Percentiles rank a stretch among this genome's conserved stretches.
phyloP scores from a whole-genome alignment of 2,888 invertebrate genomes.

The Lepidochrysops patricia region DNA sequence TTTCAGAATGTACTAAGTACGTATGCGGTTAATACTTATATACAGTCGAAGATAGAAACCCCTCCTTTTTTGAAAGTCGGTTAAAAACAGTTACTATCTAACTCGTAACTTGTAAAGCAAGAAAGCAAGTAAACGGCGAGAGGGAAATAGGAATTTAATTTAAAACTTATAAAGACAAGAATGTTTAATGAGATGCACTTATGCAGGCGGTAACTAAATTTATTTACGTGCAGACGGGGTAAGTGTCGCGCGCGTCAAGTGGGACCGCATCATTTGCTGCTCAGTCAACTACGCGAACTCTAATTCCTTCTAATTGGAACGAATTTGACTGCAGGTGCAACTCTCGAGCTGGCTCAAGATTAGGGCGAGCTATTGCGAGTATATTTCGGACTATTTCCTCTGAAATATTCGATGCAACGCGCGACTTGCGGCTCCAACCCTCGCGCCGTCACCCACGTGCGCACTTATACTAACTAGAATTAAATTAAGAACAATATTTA shows the following conservation, averaged over 20 bases:
- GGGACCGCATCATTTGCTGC: constrained; percentile 72
- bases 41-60: too few species aligned
- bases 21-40: neutral
- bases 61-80: too few species aligned
- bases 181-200: constrained; percentile 66
- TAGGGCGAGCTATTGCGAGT: constrained; percentile 67
- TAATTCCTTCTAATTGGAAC: constrained; percentile 73
- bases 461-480: constrained; percentile 55
- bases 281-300: constrained; percentile 67
- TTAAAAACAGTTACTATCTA: neutral
- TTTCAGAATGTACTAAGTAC: neutral
- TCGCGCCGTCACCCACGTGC: constrained; percentile 49
- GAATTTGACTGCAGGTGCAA: constrained; percentile 74
- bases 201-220: constrained; percentile 60
- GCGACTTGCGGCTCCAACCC: constrained; percentile 54
- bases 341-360: constrained; percentile 71
- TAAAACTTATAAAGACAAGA: constrained; percentile 45
- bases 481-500: constrained; percentile 74
- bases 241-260: constrained; percentile 63
- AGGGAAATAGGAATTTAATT: constrained; percentile 5
- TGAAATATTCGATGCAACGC: constrained; percentile 67
- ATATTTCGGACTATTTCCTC: constrained; percentile 56
- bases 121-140: neutral
- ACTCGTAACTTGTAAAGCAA: neutral
- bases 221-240: constrained; percentile 60